Base-by-base conservation (phyloP, 2,888 invertebrate genomes). In the Deilephila elpenor region DNA sequence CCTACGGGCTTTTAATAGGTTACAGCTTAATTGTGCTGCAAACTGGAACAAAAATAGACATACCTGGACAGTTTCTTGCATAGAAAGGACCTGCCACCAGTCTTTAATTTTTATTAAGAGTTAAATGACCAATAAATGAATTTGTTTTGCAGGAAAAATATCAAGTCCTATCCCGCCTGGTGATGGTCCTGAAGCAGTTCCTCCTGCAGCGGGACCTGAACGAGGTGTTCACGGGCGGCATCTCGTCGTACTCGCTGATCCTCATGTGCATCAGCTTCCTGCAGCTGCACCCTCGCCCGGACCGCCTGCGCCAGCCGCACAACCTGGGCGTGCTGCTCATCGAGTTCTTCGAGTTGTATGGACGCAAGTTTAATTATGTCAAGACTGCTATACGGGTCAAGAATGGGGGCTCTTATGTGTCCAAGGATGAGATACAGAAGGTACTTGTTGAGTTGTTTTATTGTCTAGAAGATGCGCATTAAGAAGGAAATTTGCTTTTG, bases 161-260 rank as follows among this genome's bases (percentile, higher is more conserved):
- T 94, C 99, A 99, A 34, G 97, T 98, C 78, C 96, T 99, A 82
- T 97, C 98, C 73, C 99, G 99, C 86, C 95, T 99, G 88, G 99
- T 99, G 86, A 97, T 99, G 95, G 98, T 99, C 77, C 96, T 99
- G 84, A 99, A 99, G 95, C 99, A 99, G 95, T 99, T 99, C 95
- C 96, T 99, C 80, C 96, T 99, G 80, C 98, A 99, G 95, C 96
- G 99, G 86, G 99, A 99, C 95, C 96, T 99, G 87, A 99, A 99
- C 95, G 99, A 99, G 96, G 99, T 99, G 86, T 99, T 99, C 95
- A 99, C 99, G 78, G 99, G 99, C 79, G 99, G 99, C 90, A 99
- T 99, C 92, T 99, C 99, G 82, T 99, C 99, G 76, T 99, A 99
- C 95, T 98, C 99, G 88, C 96, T 99, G 83, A 99, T 99, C 91